Evolutionary conservation across 1,140 invertebrate genomes (phyloP), one percentile per base, ranked within the genome.

Genomic region (Zaprionus vittiger): DNA sequence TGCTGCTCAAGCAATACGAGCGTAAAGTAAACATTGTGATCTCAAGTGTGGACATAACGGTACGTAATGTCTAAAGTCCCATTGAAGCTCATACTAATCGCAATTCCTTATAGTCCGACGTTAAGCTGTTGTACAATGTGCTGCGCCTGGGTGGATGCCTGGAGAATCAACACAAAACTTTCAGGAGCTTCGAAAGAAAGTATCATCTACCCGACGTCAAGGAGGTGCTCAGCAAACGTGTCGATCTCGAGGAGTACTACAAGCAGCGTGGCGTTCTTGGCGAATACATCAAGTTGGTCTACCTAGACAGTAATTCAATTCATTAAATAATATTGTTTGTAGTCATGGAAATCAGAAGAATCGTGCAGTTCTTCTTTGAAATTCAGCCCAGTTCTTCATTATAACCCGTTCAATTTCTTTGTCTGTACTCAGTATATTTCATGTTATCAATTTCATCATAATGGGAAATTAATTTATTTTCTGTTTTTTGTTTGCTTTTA

Each of bases 41-140:
- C 71, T 91, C 91, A n/a, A 92, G 87, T 80, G 79, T 85, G 41
- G 91, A 92, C 67, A 79, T 92, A 54, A 92, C 91, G 60, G 91
- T 92, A 65, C 72, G 57, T 34, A 26, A 59, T 41, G 47, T 20
- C 34, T 15, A 17, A 2, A 2, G 1, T 4, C 24, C 12, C 1
- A n/a, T 20, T 4, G 11, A 11, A 14, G 2, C 28, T 24, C 14
- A 71, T n/a, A 38, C 47, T 31, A 22, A 73, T 55, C n/a, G 2
- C 15, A 20, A 2, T 34, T 14, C 22, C 11, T 15, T 80, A 7
- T 24, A 92, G 91, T 87, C 90, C 11, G 91, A 92, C 61, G 68
- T 92, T 0, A 92, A 85, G 68, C 74, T 92, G 26, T 61, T 92
- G 9, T 89, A 90, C 57, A 92, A 87, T 65, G 65, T 91, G 5